Evolutionary conservation across 64 coral and sea anemone species (phyloP).

Genomic region (Actinia tenebrosa): DNA sequence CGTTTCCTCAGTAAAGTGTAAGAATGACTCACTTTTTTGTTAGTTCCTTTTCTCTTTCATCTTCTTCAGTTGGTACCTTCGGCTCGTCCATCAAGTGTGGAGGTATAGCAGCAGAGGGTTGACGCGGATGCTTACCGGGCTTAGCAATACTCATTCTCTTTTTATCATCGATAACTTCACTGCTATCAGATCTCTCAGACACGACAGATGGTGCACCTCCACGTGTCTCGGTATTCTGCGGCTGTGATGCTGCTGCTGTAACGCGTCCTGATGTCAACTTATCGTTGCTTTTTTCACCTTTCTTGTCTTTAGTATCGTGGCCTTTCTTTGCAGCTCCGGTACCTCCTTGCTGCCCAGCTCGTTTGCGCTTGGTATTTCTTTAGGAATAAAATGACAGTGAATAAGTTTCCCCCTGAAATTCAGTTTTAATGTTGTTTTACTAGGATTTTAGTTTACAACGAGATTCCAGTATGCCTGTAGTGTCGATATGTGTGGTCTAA

Average conservation of each 20-base stretch:
- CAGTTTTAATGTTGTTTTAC: too few species aligned
- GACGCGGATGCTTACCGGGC: conserved; percentile 45
- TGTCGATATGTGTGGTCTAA: too few species aligned
- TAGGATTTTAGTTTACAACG: neutral
- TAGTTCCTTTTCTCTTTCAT: conserved; percentile 86
- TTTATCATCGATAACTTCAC: conserved; percentile 77
- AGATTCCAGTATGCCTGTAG: too few species aligned
- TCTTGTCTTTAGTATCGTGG: conserved; percentile 88
- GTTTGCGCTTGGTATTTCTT: conserved; percentile 66
- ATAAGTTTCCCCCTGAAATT: neutral
- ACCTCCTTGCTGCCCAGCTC: conserved; percentile 53
- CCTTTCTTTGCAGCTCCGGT: conserved; percentile 66
- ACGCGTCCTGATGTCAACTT: conserved; percentile 64
- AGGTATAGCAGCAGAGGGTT: conserved; percentile 48
- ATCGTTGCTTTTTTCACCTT: conserved; percentile 74
- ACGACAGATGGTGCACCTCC: conserved; percentile 78
- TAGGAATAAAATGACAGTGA: neutral
- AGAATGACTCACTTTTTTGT: conserved; percentile 68
- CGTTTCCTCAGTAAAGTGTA: neutral
- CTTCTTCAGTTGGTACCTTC: conserved; percentile 56
- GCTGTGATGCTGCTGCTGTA: conserved; percentile 43
- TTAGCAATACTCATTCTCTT: conserved; percentile 76
- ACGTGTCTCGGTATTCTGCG: conserved; percentile 39
- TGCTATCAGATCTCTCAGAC: conserved; percentile 93
- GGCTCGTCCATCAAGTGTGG: conserved; percentile 40